These are phyloP conservation scores for Palaemon carinicauda DNA, from an alignment of 1,140 invertebrate species.

Conservation along the genomic window DNA sequence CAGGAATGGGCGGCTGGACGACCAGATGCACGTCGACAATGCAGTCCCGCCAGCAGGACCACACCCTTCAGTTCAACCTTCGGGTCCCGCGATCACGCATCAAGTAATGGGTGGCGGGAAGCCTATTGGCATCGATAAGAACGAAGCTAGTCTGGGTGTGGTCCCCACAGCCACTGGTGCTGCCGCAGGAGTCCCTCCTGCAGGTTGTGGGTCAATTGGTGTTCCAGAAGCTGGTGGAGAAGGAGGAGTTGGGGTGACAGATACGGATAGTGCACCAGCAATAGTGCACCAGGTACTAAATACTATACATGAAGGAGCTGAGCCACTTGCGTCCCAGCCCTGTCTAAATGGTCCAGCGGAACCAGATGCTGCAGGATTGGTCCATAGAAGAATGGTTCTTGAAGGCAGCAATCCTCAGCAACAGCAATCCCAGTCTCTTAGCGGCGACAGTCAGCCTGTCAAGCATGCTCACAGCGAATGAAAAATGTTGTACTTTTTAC, in stretches of 20 bases:
- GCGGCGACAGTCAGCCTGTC: background rate
- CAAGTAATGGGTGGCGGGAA: background rate
- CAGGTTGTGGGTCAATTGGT: background rate
- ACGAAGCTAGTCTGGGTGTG: too few relatives aligned
- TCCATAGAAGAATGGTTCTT: conserved; percentile 11
- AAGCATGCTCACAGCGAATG: conserved; percentile 35
- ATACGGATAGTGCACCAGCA: background rate
- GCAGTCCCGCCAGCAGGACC: background rate
- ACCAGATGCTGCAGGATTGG: background rate
- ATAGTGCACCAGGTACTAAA: conserved; percentile 44
- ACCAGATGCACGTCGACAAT: background rate
- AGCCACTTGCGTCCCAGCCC: conserved; percentile 11
- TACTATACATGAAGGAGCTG: conserved; percentile 47
- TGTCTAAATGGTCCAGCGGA: conserved; percentile 7
- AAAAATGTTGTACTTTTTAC: background rate
- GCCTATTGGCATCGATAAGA: too few relatives aligned
- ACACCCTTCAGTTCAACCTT: background rate
- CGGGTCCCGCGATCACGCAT: background rate
- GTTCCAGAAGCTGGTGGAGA: background rate
- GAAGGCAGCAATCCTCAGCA: background rate
- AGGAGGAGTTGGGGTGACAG: background rate
- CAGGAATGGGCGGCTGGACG: conserved; percentile 42
- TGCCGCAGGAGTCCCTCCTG: background rate
- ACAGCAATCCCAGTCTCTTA: background rate
- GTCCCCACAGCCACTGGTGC: background rate